Base-by-base conservation (phyloP, 1,140 invertebrate genomes). In the Drosophila repleta region DNA sequence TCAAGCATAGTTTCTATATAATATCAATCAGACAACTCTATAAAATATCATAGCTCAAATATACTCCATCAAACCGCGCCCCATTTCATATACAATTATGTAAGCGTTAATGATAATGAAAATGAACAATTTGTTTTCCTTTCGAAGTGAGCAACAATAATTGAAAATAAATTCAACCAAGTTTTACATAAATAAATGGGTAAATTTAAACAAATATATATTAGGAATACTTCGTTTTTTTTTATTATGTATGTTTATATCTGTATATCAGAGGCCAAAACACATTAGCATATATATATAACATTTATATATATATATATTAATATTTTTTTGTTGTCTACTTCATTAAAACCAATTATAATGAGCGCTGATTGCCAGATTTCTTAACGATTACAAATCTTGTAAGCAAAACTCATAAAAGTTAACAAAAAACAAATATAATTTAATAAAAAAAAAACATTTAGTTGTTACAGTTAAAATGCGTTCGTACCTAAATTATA, bases 91-190 rank as follows among this genome's bases (percentile, higher is more conserved):
- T 21, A 26, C 45, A 61, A 61, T 39, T 17, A 13, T 29, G 41
- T 57, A 18, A 1, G 26, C 7, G 26, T 61, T 20, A 21, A 41
- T 43, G 7, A 13, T 55, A 35, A 51, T 41, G 24, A 45, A 45
- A 48, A 29, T 45, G 55, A 45, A 15, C 15, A 18, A 3, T 21
- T 10, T 32, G 8, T 32, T 32, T 11, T 32, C 29, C 29, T 35
- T 13, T 35, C 3, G 10, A 20, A 37, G 58, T 41, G 29, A 26
- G 6, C 7, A 32, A 45, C 60, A 37, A 60, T 67, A 78, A 55
- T 39, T 58, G 32, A 35, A 71, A 67, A 62, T 49, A 79, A 82
- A 75, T 75, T 67, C 57, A 79, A 82, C 79, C 79, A 61, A 75
- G 15, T n/a, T 60, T 49, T 77, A 80, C 78, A 81, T 64, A 15